Evolutionary conservation across 2,888 invertebrate species (phyloP).

Genomic region (Macrosiphum euphorbiae): DNA sequence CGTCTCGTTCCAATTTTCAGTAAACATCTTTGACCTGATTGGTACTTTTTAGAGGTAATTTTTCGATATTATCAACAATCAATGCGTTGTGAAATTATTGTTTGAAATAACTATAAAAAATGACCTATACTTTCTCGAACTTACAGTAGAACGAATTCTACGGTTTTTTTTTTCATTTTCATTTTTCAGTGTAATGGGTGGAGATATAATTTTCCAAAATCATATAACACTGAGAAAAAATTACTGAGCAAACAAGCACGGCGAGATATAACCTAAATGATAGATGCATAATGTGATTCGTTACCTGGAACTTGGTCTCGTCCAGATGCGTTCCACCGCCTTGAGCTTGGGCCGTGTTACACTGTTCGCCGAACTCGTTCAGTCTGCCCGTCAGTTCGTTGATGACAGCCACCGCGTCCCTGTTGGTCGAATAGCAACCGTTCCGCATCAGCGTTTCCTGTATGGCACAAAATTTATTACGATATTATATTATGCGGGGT

Average conservation of each 20-base stretch:
- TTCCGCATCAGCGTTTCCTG: constrained; percentile 71
- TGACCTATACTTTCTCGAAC: background rate
- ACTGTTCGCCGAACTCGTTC: constrained; percentile 80
- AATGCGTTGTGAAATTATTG: background rate
- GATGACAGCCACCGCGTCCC: constrained; percentile 79
- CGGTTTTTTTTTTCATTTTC: background rate
- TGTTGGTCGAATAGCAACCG: constrained; percentile 70
- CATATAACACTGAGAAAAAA: background rate
- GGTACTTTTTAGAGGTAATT: background rate
- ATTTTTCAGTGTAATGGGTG: background rate
- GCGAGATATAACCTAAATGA: background rate
- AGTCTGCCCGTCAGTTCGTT: constrained; percentile 78
- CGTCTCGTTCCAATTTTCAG: background rate
- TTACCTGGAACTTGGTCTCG: constrained; percentile 81
- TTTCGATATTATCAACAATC: background rate
- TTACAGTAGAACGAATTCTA: too few species aligned
- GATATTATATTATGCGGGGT: background rate
- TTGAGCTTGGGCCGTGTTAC: constrained; percentile 80
- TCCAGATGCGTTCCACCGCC: constrained; percentile 83
- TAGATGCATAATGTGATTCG: background rate
- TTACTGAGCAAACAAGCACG: background rate
- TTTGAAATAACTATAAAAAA: background rate
- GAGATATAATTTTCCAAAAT: background rate
- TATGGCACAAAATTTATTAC: background rate
- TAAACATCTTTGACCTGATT: background rate